Base-by-base conservation (phyloP, 2,888 invertebrate genomes). In the Tetanocera ferruginea region DNA sequence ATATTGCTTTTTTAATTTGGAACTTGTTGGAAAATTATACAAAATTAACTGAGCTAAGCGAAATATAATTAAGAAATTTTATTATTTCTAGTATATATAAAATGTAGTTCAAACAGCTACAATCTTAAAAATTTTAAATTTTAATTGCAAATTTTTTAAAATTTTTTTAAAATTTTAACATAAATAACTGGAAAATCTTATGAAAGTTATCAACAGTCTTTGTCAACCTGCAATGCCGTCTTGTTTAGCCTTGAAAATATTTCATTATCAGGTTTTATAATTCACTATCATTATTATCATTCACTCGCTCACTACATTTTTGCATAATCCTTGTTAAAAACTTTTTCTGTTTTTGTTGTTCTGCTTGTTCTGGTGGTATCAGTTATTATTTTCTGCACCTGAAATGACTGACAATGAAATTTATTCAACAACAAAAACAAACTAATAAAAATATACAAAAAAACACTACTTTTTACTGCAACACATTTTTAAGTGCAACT, bases 391-490 rank as follows among this genome's bases (percentile, higher is more conserved):
- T 43, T 69, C 69, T 69, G 69, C 69, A 69, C 69, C 69, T 69
- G 69, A 69, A 49, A 69, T 37, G 69, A n/a, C 51, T 69, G 69
- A 51, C 69, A 69, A 69, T 69, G 69, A 69, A 69, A 69, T 49
- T 69, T 49, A 19, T 64, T 3, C 55, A 55, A 55, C 55, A 55
- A 55, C 55, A 49, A 49, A 49, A 49, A 57, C 17, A 28, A 62
- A 28, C 5, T 62, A 25, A 14, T 8, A 31, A 2, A 31, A 31
- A 62, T 17, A 3, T 17, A 28, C 8, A 8, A 43, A 43, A 1
- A 25, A 60, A 25, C 3, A 60, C 25, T 17, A 64, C 9, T 64
- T 62, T 64, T 64, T n/a, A 31, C 28, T 31, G 64, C 2, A 31
- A 31, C 64, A 64, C 17, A 64, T 34, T 64, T 64, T 64, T 64